A percentile compares a stretch with the other conserved stretches of the same genome.
Conservation (phyloP, 2,888 invertebrate species). For the Orthosia gothica region DNA sequence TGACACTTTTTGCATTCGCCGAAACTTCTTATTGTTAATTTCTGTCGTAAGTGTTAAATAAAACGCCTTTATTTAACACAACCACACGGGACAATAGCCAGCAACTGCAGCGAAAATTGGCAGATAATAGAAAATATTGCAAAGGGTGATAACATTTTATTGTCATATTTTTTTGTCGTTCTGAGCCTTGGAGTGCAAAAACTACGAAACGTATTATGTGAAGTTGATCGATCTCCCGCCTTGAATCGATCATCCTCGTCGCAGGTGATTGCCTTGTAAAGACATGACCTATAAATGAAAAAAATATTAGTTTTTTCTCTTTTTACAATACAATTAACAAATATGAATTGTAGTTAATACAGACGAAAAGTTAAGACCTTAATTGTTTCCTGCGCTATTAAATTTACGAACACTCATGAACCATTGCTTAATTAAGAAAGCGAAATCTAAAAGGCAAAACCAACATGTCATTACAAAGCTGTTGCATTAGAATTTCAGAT, state of each 20-base stretch:
- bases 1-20: background rate
- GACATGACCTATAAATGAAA: background rate
- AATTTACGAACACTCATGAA: background rate
- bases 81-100: conserved; percentile 24
- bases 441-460: conserved; percentile 39
- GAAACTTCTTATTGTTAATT: background rate
- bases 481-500: conserved; percentile 60
- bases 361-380: background rate
- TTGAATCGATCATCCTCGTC: conserved; percentile 69
- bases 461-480: conserved; percentile 40
- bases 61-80: conserved; percentile 22
- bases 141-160: conserved; percentile 25
- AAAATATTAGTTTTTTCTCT: background rate
- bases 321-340: conserved; percentile 2
- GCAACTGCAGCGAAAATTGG: conserved; percentile 29
- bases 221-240: conserved; percentile 70
- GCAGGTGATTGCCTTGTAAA: conserved; percentile 44
- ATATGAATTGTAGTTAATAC: background rate
- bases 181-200: conserved; percentile 53
- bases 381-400: background rate
- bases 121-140: conserved; percentile 32
- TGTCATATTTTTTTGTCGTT: conserved; percentile 30
- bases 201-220: conserved; percentile 66
- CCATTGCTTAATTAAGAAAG: conserved; percentile 35
- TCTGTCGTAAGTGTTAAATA: conserved; percentile 20